phyloP scores from a whole-genome alignment of 1,140 invertebrate genomes.

The Camponotus vicinus region DNA sequence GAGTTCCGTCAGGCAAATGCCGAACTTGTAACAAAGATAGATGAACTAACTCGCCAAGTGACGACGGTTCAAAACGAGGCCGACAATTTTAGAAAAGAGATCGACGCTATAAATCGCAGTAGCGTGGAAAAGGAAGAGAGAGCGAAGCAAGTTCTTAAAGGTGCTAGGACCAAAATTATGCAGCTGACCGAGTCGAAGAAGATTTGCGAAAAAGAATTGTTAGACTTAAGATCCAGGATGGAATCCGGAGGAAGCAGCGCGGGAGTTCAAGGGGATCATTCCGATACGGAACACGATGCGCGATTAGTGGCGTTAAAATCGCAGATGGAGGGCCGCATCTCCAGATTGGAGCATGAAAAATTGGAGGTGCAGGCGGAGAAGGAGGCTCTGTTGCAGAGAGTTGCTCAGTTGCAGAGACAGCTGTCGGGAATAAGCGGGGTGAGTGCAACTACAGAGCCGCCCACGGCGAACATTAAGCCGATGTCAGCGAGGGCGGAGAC shows the following conservation, averaged over 20 bases:
- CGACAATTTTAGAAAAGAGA: conserved; percentile 90
- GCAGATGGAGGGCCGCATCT: conserved; percentile 91
- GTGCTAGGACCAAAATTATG: conserved; percentile 90
- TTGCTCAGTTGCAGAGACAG: conserved; percentile 92
- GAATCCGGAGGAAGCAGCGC: conserved; percentile 76
- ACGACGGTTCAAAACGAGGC: conserved; percentile 87
- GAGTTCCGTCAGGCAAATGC: conserved; percentile 84
- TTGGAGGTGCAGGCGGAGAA: conserved; percentile 89
- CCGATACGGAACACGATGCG: conserved; percentile 87
- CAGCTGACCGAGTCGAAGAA: conserved; percentile 90
- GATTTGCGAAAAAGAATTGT: conserved; percentile 87
- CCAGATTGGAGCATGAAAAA: conserved; percentile 92
- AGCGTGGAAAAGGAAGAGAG: conserved; percentile 91
- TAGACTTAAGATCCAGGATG: conserved; percentile 88
- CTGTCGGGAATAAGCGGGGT: conserved; percentile 90
- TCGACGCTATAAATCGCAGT: conserved; percentile 89
- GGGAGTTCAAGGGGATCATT: conserved; percentile 67
- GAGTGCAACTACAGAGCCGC: conserved; percentile 90
- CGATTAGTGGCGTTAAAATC: conserved; percentile 89
- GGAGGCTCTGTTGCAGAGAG: conserved; percentile 91
- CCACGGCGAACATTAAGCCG: conserved; percentile 97
- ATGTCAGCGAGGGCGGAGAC: conserved; percentile 94
- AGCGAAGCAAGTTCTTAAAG: conserved; percentile 91
- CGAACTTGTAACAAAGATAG: conserved; percentile 85
- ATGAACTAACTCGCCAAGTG: conserved; percentile 89